phyloP scores from a whole-genome alignment of 2,888 invertebrate genomes.

The Lycia hirtaria region DNA sequence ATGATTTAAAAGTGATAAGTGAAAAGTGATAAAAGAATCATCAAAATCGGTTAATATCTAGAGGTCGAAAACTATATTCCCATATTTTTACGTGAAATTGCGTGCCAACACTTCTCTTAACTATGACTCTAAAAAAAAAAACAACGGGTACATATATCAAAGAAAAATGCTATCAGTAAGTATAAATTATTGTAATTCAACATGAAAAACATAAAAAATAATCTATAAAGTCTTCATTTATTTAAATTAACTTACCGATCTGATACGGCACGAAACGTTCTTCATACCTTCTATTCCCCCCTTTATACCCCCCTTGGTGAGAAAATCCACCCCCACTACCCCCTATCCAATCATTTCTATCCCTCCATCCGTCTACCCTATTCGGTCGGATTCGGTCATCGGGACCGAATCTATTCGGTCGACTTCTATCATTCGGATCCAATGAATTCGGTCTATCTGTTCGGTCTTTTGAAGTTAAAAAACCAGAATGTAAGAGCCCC shows the following conservation, averaged over 20 bases:
- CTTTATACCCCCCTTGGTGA: slow-evolving; percentile 49
- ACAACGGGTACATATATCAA: too few relatives aligned
- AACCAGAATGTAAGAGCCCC: slow-evolving; percentile 77
- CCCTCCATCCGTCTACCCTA: slow-evolving; percentile 48
- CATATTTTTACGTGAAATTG: too few relatives aligned
- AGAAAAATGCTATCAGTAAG: neutral
- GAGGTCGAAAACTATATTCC: too few relatives aligned
- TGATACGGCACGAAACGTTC: slow-evolving; percentile 83
- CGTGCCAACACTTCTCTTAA: too few relatives aligned
- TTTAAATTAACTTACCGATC: slow-evolving; percentile 69
- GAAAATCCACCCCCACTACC: slow-evolving; percentile 52
- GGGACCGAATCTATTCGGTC: slow-evolving; percentile 41
- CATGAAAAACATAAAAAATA: neutral
- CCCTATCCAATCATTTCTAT: slow-evolving; percentile 60
- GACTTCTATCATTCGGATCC: slow-evolving; percentile 41
- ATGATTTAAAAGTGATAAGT: too few relatives aligned
- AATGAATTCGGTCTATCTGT: slow-evolving; percentile 45
- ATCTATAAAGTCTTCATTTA: neutral
- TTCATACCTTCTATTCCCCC: slow-evolving; percentile 63
- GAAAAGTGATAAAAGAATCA: too few relatives aligned
- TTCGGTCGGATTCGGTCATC: slow-evolving; percentile 32
- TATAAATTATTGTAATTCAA: neutral
- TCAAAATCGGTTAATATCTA: too few relatives aligned
- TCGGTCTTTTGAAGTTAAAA: slow-evolving; percentile 65
- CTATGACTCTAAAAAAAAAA: too few relatives aligned